Evolutionary conservation across 2,113 vertebrate species (phyloP).

Genomic region (Calidris pugnax): DNA sequence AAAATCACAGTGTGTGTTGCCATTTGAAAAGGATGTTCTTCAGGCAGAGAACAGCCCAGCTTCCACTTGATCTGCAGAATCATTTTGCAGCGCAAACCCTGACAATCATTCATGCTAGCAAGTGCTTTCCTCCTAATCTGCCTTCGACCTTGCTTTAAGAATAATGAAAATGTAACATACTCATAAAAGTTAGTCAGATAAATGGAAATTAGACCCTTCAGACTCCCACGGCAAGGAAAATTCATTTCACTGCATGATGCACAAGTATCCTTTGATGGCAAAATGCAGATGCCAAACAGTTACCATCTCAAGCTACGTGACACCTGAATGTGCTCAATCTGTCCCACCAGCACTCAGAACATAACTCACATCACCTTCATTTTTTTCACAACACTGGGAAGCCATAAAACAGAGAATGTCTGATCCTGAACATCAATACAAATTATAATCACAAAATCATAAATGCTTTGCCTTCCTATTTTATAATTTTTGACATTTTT

Average conservation of each 20-base stretch:
- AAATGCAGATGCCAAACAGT: background rate
- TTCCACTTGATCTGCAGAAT: background rate
- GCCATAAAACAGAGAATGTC: fast-evolving
- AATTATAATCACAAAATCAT: background rate
- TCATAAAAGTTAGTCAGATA: background rate
- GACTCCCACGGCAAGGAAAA: background rate
- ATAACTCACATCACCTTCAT: background rate
- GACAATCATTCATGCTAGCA: background rate
- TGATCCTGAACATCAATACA: background rate
- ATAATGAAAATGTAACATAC: background rate
- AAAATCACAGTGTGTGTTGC: background rate
- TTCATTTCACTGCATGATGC: fast-evolving
- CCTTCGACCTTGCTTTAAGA: background rate
- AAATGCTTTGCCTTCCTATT: fast-evolving
- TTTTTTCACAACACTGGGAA: background rate
- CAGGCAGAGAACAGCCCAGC: background rate
- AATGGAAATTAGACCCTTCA: background rate
- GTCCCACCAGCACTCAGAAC: background rate
- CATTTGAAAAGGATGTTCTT: background rate
- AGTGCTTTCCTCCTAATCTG: background rate
- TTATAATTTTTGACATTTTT: background rate
- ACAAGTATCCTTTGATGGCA: background rate
- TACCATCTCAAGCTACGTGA: background rate
- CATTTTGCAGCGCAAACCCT: background rate
- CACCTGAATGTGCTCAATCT: no score